Evolutionary conservation across 2,113 vertebrate genomes (phyloP).

Genomic region (Delphinapterus leucas): DNA sequence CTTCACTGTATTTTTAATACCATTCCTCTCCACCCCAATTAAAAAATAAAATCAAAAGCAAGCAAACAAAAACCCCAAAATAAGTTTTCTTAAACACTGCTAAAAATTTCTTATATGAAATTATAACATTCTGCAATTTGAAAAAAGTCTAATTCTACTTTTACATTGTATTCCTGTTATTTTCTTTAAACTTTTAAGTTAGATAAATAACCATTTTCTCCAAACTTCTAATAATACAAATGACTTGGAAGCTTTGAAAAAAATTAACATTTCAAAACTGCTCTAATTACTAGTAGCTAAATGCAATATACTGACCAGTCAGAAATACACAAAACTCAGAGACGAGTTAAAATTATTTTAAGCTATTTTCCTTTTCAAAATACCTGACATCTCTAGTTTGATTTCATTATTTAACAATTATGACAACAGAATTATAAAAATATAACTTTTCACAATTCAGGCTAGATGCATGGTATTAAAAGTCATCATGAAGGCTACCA

Average conservation of each 20-base stretch:
- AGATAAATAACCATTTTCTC: conserved; percentile 15
- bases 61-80: neutral
- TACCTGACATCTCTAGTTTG: neutral
- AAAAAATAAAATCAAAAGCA: neutral
- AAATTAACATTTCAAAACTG: conserved; percentile 14
- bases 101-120: neutral
- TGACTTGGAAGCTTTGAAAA: conserved; percentile 23
- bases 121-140: neutral
- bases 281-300: neutral
- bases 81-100: neutral
- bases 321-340: neutral
- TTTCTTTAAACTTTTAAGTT: conserved; percentile 42
- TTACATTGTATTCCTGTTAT: neutral
- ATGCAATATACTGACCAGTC: neutral
- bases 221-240: neutral
- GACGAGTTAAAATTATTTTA: conserved; percentile 27
- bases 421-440: neutral
- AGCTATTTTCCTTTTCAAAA: neutral
- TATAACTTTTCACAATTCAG: neutral
- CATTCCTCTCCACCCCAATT: neutral
- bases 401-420: neutral
- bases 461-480: neutral
- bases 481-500: neutral
- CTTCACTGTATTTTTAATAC: neutral
- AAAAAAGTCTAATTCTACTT: conserved; percentile 34